phyloP scores from a whole-genome alignment of 2,797 vertebrate genomes.

The Pangasius mekongensis region DNA sequence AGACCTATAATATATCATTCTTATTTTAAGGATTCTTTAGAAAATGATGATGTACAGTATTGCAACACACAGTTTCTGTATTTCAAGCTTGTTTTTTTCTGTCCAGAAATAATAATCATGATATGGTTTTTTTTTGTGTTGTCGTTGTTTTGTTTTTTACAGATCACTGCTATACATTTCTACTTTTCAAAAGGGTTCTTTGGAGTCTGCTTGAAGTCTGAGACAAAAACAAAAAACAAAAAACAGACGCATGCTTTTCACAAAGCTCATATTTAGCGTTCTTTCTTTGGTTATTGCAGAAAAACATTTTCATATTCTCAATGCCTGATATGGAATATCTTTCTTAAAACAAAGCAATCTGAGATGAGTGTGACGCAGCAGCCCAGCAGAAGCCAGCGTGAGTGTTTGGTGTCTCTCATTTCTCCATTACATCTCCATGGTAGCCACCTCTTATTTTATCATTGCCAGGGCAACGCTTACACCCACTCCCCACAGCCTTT shows the following conservation, averaged over 20 bases:
- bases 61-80: background rate
- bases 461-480: conserved; percentile 59
- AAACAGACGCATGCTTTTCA: background rate
- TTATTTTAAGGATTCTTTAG: background rate
- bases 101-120: background rate
- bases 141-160: background rate
- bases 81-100: background rate
- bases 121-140: background rate
- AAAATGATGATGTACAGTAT: background rate
- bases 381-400: conserved; percentile 24
- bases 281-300: background rate
- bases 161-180: background rate
- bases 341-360: background rate
- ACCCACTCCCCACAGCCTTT: conserved; percentile 48
- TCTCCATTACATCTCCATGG: conserved; percentile 48
- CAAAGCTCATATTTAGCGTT: background rate
- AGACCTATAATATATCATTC: background rate
- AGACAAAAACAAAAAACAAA: background rate
- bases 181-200: background rate
- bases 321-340: background rate
- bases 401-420: conserved; percentile 43
- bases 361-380: conserved; percentile 7
- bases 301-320: background rate
- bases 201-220: background rate
- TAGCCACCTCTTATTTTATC: conserved; percentile 52